phyloP scores from a whole-genome alignment of 2,888 invertebrate species.

The Macrophya annulata region DNA sequence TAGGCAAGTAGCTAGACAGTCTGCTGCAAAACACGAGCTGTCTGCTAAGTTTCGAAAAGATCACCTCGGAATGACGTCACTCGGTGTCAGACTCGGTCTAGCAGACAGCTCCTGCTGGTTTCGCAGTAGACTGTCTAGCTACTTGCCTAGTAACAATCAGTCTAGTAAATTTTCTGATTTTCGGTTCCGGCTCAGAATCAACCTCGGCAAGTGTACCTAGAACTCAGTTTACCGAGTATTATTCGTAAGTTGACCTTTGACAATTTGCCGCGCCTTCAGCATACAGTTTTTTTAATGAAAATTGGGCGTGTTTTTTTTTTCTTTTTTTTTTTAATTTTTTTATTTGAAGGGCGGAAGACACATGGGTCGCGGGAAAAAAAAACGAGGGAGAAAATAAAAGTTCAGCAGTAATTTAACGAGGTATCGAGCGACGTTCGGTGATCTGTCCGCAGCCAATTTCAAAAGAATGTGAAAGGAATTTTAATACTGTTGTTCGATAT shows the following conservation, averaged over 20 bases:
- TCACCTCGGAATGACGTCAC: too few species aligned
- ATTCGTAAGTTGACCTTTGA: background rate
- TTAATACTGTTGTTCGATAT: conserved; percentile 32
- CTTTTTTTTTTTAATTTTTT: background rate
- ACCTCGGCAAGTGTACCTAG: too few species aligned
- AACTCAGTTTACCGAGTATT: background rate
- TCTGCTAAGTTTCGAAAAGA: too few species aligned
- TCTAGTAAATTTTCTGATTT: too few species aligned
- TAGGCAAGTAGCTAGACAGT: too few species aligned
- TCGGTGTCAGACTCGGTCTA: too few species aligned
- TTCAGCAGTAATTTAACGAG: conserved; percentile 24
- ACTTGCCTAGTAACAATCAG: too few species aligned
- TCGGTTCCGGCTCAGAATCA: too few species aligned
- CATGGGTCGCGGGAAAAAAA: background rate
- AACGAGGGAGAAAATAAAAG: background rate
- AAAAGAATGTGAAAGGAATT: conserved; percentile 40
- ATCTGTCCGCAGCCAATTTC: conserved; percentile 38
- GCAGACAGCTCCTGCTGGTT: too few species aligned
- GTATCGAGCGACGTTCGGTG: conserved; percentile 32
- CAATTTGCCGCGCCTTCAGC: background rate
- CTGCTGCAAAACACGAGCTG: too few species aligned
- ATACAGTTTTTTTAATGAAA: conserved; percentile 7
- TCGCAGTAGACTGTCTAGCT: too few species aligned
- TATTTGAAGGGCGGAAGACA: background rate
- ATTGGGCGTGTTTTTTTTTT: too few species aligned